phyloP scores from a whole-genome alignment of 1,140 invertebrate genomes.

The Dufourea novaeangliae region DNA sequence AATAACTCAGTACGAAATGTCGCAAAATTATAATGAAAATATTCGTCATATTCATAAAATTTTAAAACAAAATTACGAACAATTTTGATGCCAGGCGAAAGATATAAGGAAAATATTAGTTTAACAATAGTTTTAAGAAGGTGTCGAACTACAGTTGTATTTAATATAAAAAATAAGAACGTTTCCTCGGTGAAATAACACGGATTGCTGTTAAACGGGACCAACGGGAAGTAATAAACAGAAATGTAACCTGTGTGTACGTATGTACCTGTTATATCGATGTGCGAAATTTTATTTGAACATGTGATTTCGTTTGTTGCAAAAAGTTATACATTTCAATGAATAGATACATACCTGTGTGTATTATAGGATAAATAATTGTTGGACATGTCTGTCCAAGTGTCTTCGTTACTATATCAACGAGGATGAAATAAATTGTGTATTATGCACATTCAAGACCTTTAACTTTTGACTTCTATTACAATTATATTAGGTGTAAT shows the following conservation, averaged over 20 bases:
- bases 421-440: conserved; percentile 25
- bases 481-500: too few species aligned
- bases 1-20: neutral
- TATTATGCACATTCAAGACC: neutral
- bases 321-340: neutral
- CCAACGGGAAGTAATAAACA: conserved; percentile 58
- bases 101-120: neutral
- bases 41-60: neutral
- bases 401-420: conserved; percentile 1
- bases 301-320: neutral
- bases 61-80: neutral
- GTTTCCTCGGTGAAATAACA: conserved; percentile 37
- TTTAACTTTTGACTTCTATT: neutral
- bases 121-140: neutral
- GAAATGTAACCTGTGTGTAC: conserved; percentile 24
- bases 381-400: neutral
- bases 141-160: too few species aligned
- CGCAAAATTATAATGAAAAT: too few species aligned
- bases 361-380: neutral
- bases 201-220: conserved; percentile 56
- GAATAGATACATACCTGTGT: neutral
- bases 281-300: neutral
- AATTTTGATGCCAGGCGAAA: neutral
- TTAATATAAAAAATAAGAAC: conserved; percentile 11
- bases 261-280: conserved; percentile 46